Base-by-base conservation (phyloP, 2,888 invertebrate genomes). In the Byasa hedistus region DNA sequence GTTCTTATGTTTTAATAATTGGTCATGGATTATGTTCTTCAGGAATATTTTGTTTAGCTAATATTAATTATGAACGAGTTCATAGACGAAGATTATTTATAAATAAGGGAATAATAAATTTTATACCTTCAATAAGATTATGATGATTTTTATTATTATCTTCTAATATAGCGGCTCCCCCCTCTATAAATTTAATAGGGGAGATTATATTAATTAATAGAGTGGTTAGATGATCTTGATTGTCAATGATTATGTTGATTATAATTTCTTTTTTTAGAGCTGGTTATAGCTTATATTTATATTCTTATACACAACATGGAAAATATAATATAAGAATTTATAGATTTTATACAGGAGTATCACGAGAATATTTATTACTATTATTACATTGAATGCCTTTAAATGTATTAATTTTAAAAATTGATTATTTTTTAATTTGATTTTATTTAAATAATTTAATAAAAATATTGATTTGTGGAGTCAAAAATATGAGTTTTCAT, bases 381-480 rank as follows among this genome's bases (percentile, higher is more conserved):
- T 76, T 94, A 74, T 86, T 94, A 78, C 94, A 94, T 93, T 94
- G 93, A 84, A 79, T 94, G 71, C 93, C 93, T 75, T 92, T 94
- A 88, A 94, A 94, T 93, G 79, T 94, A 75, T 80, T 93, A 82
- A 82, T 94, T 89, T 83, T 94, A 79, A 92, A 92, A 73, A 81
- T 92, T 77, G 92, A 92, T 80, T 84, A 84, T 77, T 80, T 85
- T 79, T 79, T 89, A 80, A 83, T 92, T 81, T 93, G 88, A 79
- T 83, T 93, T 84, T 89, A 89, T 84, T 93, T 93, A 92, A 93
- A 91, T 94, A 94, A 93, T 94, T 94, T 93, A 94, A 87, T 58
- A 72, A 93, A 94, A 94, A 94, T 93, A 86, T 92, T 93, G 93
- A 93, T 93, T 94, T 94, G 94, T 94, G 94, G 92, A 76, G 68